Evolutionary conservation across 2,888 invertebrate genomes (phyloP).

Genomic region (Cryptosula pallasiana): DNA sequence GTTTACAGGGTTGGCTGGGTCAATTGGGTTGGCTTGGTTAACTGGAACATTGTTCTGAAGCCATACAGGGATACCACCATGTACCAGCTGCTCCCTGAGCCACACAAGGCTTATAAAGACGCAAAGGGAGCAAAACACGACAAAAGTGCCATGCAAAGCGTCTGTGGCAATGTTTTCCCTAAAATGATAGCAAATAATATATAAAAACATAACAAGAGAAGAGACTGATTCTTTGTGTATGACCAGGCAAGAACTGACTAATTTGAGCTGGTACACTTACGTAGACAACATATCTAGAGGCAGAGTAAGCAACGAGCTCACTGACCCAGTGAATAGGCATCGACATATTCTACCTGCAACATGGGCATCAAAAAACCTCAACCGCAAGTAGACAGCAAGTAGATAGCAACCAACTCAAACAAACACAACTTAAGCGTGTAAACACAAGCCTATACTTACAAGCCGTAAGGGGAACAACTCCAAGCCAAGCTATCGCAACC

Average conservation of each 20-base stretch:
- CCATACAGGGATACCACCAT: conserved; percentile 97
- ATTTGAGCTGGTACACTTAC: conserved; percentile 42
- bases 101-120: conserved; percentile 95
- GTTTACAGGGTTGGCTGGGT: too few relatives aligned
- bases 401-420: not conserved
- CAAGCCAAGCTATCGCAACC: conserved; percentile 95
- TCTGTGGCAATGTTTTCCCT: conserved; percentile 84
- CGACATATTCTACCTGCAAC: conserved; percentile 73
- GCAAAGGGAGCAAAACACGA: conserved; percentile 90
- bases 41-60: conserved; percentile 55
- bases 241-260: not conserved
- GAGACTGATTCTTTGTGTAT: not conserved
- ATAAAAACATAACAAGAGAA: not conserved
- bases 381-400: not conserved
- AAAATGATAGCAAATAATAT: conserved; percentile 25
- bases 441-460: conserved; percentile 58
- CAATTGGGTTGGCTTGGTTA: too few relatives aligned
- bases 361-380: not conserved
- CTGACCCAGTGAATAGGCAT: conserved; percentile 82
- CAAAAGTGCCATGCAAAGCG: conserved; percentile 91
- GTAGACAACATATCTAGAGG: conserved; percentile 88
- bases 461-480: conserved; percentile 89
- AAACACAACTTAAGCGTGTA: not conserved
- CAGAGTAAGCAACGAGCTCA: conserved; percentile 71
- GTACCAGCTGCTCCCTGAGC: conserved; percentile 94